phyloP scores from a whole-genome alignment of 2,888 invertebrate species.

The Perizoma affinitatum region DNA sequence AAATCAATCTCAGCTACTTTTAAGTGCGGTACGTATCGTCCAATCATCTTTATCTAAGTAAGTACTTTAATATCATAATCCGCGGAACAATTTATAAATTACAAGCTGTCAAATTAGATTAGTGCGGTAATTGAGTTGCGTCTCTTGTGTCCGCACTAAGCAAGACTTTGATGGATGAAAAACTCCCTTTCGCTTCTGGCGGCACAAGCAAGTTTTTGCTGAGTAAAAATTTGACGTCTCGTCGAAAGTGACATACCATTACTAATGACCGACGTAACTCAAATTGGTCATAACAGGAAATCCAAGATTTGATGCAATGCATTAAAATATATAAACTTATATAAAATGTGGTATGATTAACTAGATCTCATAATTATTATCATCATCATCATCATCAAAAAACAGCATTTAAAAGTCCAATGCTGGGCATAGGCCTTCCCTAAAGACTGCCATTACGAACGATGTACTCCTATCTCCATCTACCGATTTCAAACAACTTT shows the following conservation, averaged over 20 bases:
- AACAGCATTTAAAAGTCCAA: no score
- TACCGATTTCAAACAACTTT: no score
- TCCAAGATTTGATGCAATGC: neutral
- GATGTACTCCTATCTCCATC: no score
- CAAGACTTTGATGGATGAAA: constrained; percentile 25
- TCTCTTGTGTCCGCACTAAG: constrained; percentile 16
- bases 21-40: no score
- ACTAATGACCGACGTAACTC: neutral
- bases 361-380: no score
- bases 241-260: constrained; percentile 2
- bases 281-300: neutral
- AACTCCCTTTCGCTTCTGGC: constrained; percentile 13
- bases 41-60: constrained; percentile 51
- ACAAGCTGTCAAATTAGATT: constrained; percentile 26
- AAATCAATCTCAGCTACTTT: no score
- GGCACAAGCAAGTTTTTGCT: constrained; percentile 19
- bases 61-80: neutral
- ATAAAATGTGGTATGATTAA: neutral
- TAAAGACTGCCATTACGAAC: no score
- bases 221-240: constrained; percentile 11
- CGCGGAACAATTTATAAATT: constrained; percentile 20
- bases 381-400: no score
- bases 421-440: no score
- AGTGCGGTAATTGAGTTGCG: constrained; percentile 15
- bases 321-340: neutral